These are phyloP conservation scores for Centropyge bicolor DNA, from an alignment of 2,797 vertebrate species.

Conservation along the genomic window DNA sequence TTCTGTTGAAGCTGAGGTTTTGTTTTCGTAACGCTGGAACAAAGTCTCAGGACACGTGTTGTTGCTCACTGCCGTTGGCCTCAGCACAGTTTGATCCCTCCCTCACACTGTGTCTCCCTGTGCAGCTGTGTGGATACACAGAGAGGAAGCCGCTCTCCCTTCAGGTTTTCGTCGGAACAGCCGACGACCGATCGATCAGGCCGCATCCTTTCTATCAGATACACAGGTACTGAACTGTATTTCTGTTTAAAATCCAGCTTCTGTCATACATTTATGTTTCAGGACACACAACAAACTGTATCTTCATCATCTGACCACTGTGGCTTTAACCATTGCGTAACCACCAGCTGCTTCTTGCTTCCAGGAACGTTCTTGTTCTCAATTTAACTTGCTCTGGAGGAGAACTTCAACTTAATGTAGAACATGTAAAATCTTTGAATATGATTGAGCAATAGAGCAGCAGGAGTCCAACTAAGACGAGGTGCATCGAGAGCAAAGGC, in stretches of 20 bases:
- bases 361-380: slow-evolving; percentile 36
- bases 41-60: slow-evolving; percentile 24
- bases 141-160: slow-evolving; percentile 93
- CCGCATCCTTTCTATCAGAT: slow-evolving; percentile 96
- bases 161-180: slow-evolving; percentile 95
- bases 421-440: slow-evolving; percentile 4
- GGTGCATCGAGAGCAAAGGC: not conserved
- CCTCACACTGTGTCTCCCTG: slow-evolving; percentile 49
- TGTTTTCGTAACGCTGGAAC: not conserved
- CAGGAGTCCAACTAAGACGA: not conserved
- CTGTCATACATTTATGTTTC: not conserved
- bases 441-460: not conserved
- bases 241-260: not conserved
- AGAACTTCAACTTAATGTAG: not conserved
- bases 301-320: slow-evolving; percentile 13
- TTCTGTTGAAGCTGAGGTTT: not conserved
- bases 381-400: not conserved
- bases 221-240: slow-evolving; percentile 83
- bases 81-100: slow-evolving; percentile 37
- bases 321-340: slow-evolving; percentile 39
- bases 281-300: not conserved
- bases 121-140: slow-evolving; percentile 90
- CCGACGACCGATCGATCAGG: slow-evolving; percentile 92
- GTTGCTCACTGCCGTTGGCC: slow-evolving; percentile 27
- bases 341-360: slow-evolving; percentile 48